Percentiles rank a stretch among this genome's conserved stretches.
These are phyloP conservation scores for Synergus gifuensis DNA, from an alignment of 2,888 invertebrate species.

Conservation along the genomic window DNA sequence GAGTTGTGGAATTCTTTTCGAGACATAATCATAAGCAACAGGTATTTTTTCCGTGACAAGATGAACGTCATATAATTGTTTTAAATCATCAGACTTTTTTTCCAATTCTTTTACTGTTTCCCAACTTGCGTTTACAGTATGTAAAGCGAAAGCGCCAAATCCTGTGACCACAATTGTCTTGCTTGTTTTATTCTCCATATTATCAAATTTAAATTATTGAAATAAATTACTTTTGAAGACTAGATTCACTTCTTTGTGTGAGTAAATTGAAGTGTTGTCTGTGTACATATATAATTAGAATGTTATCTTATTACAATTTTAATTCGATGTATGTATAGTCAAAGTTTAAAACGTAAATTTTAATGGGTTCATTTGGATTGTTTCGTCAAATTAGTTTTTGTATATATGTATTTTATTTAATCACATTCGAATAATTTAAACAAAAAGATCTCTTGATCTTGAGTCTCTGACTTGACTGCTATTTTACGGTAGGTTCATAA, in stretches of 20 bases:
- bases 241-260: not conserved
- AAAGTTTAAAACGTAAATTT: too few relatives aligned
- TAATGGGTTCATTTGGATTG: too few relatives aligned
- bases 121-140: conserved; percentile 90
- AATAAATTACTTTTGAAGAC: not conserved
- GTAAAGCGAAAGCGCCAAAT: conserved; percentile 88
- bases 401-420: not conserved
- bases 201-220: conserved; percentile 5
- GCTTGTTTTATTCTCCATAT: conserved; percentile 51
- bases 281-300: not conserved
- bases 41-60: conserved; percentile 83
- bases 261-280: not conserved
- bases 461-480: too few relatives aligned
- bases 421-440: not conserved
- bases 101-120: conserved; percentile 85
- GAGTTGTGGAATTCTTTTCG: conserved; percentile 82
- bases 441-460: too few relatives aligned
- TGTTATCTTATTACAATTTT: not conserved
- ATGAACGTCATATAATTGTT: conserved; percentile 79
- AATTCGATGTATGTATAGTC: not conserved
- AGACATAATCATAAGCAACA: conserved; percentile 86
- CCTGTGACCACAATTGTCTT: conserved; percentile 83
- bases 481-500: not conserved
- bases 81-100: conserved; percentile 78
- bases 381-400: too few relatives aligned